Percentiles rank a stretch among this genome's conserved stretches.
Conservation (phyloP, 2,888 invertebrate species). For the Tetragnatha montana region DNA sequence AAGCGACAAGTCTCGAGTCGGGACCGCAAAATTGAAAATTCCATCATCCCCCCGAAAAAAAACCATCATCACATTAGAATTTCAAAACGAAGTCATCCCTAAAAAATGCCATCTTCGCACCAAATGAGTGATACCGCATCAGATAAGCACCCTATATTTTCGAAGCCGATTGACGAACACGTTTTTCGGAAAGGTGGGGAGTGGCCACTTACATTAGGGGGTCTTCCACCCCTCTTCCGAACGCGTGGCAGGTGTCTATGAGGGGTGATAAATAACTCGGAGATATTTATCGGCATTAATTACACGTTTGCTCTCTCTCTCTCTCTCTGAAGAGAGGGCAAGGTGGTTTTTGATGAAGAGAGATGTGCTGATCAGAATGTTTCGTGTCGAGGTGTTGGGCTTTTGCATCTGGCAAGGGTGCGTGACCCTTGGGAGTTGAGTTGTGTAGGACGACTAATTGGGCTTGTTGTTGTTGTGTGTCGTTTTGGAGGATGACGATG, state of each 20-base stretch:
- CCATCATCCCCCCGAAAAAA: not conserved
- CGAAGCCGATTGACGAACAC: not conserved
- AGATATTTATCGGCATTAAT: slow-evolving; percentile 55
- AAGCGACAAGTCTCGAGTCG: no score
- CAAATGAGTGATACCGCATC: not conserved
- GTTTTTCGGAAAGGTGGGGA: not conserved
- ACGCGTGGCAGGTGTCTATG: slow-evolving; percentile 54
- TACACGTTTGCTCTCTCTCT: slow-evolving; percentile 20
- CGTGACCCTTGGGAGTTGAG: no score
- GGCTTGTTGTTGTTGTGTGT: no score
- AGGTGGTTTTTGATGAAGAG: not conserved
- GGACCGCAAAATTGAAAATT: not conserved
- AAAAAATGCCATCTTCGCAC: not conserved
- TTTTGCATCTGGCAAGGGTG: not conserved
- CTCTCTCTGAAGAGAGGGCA: no score
- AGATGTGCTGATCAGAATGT: not conserved
- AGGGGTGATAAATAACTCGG: slow-evolving; percentile 44
- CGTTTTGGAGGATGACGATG: no score
- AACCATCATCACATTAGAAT: not conserved
- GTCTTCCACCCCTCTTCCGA: not conserved
- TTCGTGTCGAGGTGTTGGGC: not conserved
- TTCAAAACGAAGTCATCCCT: not conserved
- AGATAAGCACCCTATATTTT: not conserved
- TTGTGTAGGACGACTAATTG: no score
- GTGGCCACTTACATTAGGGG: not conserved